phyloP scores from a whole-genome alignment of 1,140 invertebrate genomes.

The Microplitis demolitor region DNA sequence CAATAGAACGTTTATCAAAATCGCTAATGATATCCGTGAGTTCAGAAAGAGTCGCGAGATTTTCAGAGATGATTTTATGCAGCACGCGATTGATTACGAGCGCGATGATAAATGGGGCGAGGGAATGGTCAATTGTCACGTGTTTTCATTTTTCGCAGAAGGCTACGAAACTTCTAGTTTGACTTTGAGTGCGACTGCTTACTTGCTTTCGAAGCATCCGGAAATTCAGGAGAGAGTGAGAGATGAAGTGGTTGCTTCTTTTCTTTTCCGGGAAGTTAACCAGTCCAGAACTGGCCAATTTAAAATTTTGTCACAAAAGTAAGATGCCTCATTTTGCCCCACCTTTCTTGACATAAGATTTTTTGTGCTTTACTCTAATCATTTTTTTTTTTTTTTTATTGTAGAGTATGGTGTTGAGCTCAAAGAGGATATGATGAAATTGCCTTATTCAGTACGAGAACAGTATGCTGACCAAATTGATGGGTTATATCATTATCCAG shows the following conservation, averaged over 20 bases:
- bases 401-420: no score
- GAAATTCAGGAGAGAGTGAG: constrained; percentile 67
- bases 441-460: no score
- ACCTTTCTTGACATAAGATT: no score
- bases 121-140: constrained; percentile 62
- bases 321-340: no score
- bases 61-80: constrained; percentile 40
- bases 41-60: constrained; percentile 25
- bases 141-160: constrained; percentile 69
- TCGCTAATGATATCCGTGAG: constrained; percentile 33
- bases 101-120: constrained; percentile 37
- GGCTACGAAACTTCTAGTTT: constrained; percentile 75
- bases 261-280: no score
- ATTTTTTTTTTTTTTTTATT: no score
- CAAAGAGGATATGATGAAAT: no score
- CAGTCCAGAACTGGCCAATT: no score
- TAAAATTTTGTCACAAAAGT: no score
- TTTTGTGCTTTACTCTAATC: no score
- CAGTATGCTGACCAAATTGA: no score
- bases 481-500: no score
- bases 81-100: constrained; percentile 36
- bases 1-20: constrained; percentile 30
- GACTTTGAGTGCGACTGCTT: constrained; percentile 65
- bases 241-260: constrained; percentile 66
- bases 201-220: constrained; percentile 67